Evolutionary conservation across 53 echinoderm and acorn worm species (phyloP), one percentile per base, ranked within the genome.

Genomic region (Crossaster papposus): DNA sequence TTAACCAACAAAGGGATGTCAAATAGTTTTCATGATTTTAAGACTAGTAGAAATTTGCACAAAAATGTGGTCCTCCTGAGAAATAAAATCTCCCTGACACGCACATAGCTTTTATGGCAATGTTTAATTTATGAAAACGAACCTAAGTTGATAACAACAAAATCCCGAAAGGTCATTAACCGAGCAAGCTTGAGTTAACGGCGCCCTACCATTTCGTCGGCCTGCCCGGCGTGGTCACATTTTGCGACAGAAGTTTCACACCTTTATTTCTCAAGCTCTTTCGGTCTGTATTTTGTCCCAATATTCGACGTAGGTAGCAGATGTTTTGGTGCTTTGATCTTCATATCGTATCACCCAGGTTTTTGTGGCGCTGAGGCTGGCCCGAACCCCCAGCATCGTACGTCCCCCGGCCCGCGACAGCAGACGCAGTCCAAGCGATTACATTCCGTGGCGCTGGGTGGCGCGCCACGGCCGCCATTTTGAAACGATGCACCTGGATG

Each of bases 391-490:
- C 38, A 65, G 36, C 68, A 29, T 34, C 64, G n/a, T 15, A 36
- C 18, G n/a, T 72, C 85, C 70, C 54, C 73, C 2, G 50, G 70
- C 81, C 62, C 31, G 81, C 64, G 23, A 64, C 81, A 33, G 58
- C 82, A 84, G 72, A 71, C 84, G 9, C 64, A 90, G 76, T 26
- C 68, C 33, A 68, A 85, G 84, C 91, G 68, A 91, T 91, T 91
- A 91, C 84, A 91, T 91, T 91, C 91, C 91, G 18, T 51, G 84
- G 32, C 83, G 85, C 79, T 91, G 91, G 91, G 91, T 91, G 91
- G 91, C 91, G 87, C 84, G 77, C 85, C 71, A 34, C 65, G 78
- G 85, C 91, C 30, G 79, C 84, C 84, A 78, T 78, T 78, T 91
- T 91, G 91, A 91, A 70, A 52, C 68, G 64, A 79, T 65, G 91